Evolutionary conservation across 2,113 vertebrate species (phyloP), one percentile per base, ranked within the genome.

Genomic region (Piaya cayana): DNA sequence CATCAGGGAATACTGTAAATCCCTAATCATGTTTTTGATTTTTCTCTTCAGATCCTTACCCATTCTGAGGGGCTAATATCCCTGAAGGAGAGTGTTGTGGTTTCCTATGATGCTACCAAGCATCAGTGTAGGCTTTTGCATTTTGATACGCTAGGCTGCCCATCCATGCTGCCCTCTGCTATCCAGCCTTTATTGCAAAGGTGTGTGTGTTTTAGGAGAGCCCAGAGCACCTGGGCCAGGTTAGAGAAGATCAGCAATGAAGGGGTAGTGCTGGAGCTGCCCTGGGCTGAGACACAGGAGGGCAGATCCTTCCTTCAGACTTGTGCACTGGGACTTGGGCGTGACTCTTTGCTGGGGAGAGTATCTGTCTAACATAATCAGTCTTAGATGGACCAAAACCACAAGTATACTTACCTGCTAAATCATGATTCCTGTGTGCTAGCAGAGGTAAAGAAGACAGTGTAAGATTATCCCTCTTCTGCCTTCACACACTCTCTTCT

Each of bases 1-100:
- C 43, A 79, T 64, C 42, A 47, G 71, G 84, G 88, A 75, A 90
- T 78, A 67, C 59, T 86, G n/a, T 88, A 92, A 91, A 71, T 74
- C 62, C 42, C 95, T 92, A 42, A 47, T 87, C 1, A 0, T 74
- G 50, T 36, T 89, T 96, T 88, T 65, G 37, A 74, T 92, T 95
- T 88, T 71, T 78, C 67, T 89, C 36, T 88, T 82, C 76, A 43
- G 67, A 62, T 92, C 67, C 60, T 88, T 79, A 62, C n/a, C 64
- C 58, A 15, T 86, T 78, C 49, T 90, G 85, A 86, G 56, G 45
- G 60, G 55, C 22, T 77, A 21, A 53, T 69, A 32, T 26, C 65
- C 36, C 88, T 71, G 56, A 83, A 79, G 55, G 36, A 77, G 34
- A 78, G 23, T n/a, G 25, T 69, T 75, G n/a, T 72, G 63, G 37